A percentile compares a stretch with the other conserved stretches of the same genome.
phyloP scores from a whole-genome alignment of 2,113 vertebrate species.

The Chitala chitala region DNA sequence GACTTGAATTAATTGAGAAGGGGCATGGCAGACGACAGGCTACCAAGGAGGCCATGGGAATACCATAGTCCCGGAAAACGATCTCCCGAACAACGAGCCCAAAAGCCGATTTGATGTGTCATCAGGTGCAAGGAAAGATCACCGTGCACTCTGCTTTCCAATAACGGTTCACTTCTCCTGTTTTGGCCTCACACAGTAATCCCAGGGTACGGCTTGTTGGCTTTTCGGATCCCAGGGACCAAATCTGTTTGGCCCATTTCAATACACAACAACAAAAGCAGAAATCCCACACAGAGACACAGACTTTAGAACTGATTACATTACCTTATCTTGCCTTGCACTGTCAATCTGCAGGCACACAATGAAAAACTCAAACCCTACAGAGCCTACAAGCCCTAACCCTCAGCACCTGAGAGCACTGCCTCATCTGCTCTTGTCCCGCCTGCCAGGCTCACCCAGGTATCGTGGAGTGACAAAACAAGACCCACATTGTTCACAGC shows the following conservation, averaged over 20 bases:
- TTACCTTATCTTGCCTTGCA: slow-evolving; percentile 51
- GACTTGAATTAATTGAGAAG: neutral
- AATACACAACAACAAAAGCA: neutral
- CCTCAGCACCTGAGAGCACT: too few species aligned
- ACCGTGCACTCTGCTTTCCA: neutral
- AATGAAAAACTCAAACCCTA: slow-evolving; percentile 37
- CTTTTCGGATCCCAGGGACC: neutral
- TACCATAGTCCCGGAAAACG: neutral
- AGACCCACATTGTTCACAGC: neutral
- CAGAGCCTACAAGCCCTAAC: too few species aligned
- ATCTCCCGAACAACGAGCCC: neutral
- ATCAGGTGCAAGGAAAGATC: neutral
- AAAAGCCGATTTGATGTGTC: neutral
- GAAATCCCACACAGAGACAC: neutral
- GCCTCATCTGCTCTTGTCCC: too few species aligned
- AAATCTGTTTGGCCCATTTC: neutral
- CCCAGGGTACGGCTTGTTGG: neutral
- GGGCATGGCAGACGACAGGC: neutral
- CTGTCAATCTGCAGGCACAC: slow-evolving; percentile 34
- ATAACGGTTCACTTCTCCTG: neutral
- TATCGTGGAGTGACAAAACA: neutral
- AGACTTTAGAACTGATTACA: slow-evolving; percentile 49
- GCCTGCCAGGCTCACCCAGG: neutral
- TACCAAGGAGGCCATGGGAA: neutral
- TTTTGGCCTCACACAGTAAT: slow-evolving; percentile 14